A percentile compares a stretch with the other conserved stretches of the same genome.
Conservation (phyloP, 2,888 invertebrate species). For the Heliothis peltigera region DNA sequence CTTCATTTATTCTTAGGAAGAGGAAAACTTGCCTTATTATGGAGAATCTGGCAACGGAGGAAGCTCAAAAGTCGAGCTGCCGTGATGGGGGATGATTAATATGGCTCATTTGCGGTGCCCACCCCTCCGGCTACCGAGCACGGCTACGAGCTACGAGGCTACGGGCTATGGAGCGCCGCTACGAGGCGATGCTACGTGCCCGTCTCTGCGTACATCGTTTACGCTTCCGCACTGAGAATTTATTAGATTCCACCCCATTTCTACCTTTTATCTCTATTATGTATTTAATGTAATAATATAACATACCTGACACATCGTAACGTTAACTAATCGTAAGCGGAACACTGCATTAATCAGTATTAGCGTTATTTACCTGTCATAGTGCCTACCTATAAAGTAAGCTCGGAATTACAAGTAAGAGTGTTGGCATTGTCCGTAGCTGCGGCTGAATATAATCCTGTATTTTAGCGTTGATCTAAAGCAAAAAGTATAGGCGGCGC, state of each 20-base stretch:
- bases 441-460: constrained; percentile 24
- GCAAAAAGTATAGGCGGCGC: constrained; percentile 63
- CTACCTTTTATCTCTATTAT: constrained; percentile 87
- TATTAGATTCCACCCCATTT: constrained; percentile 87
- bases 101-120: constrained; percentile 88
- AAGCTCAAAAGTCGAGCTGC: constrained; percentile 86
- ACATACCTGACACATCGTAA: constrained; percentile 70
- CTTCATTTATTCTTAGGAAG: constrained; percentile 63
- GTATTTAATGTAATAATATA: constrained; percentile 81
- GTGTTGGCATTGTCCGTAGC: neutral
- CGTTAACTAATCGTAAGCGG: constrained; percentile 69
- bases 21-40: constrained; percentile 76
- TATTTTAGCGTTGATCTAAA: constrained; percentile 45
- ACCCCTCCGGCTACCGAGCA: constrained; percentile 70
- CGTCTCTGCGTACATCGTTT: constrained; percentile 87
- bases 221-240: constrained; percentile 87
- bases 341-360: constrained; percentile 68
- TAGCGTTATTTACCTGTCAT: constrained; percentile 54
- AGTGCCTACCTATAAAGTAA: constrained; percentile 11
- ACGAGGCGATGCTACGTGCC: constrained; percentile 83
- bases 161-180: constrained; percentile 64
- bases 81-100: constrained; percentile 88
- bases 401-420: constrained; percentile 18
- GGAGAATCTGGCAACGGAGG: constrained; percentile 82
- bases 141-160: constrained; percentile 63